These are phyloP conservation scores for Pelecanoides urinatrix DNA, from an alignment of 2,113 vertebrate genomes.

Conservation along the genomic window DNA sequence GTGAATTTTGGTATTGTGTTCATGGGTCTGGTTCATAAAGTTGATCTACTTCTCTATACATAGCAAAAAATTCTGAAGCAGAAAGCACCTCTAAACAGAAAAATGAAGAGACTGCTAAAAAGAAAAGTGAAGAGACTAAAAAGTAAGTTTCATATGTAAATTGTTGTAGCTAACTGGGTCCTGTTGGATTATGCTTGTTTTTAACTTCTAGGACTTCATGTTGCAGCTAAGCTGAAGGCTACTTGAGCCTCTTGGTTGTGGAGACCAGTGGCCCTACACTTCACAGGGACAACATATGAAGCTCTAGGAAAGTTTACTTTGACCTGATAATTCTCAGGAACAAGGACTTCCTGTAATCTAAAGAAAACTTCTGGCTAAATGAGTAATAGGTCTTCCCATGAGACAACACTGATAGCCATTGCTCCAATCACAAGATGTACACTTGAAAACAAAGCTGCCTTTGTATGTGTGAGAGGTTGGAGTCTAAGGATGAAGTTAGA, in stretches of 20 bases:
- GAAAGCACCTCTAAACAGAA: slow-evolving; percentile 18
- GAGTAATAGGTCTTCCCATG: background rate
- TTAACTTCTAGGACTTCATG: background rate
- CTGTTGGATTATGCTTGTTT: background rate
- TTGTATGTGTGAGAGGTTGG: background rate
- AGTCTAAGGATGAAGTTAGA: background rate
- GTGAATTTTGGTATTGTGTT: background rate
- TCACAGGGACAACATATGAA: background rate
- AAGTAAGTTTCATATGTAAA: background rate
- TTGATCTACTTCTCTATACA: background rate
- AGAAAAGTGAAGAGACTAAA: slow-evolving; percentile 62
- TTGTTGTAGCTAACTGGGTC: background rate
- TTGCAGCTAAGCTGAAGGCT: background rate
- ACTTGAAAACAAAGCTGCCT: background rate
- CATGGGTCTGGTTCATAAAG: background rate
- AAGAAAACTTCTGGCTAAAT: background rate
- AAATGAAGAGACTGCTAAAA: slow-evolving; percentile 41
- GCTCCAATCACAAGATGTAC: background rate
- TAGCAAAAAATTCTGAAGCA: slow-evolving; percentile 63
- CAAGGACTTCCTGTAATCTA: background rate
- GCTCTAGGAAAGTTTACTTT: background rate
- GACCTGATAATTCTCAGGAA: background rate
- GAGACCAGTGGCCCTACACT: background rate
- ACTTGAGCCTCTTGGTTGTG: background rate
- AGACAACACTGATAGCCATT: background rate